Evolutionary conservation across 1,140 invertebrate species (phyloP).

Genomic region (Pomacea maculata): DNA sequence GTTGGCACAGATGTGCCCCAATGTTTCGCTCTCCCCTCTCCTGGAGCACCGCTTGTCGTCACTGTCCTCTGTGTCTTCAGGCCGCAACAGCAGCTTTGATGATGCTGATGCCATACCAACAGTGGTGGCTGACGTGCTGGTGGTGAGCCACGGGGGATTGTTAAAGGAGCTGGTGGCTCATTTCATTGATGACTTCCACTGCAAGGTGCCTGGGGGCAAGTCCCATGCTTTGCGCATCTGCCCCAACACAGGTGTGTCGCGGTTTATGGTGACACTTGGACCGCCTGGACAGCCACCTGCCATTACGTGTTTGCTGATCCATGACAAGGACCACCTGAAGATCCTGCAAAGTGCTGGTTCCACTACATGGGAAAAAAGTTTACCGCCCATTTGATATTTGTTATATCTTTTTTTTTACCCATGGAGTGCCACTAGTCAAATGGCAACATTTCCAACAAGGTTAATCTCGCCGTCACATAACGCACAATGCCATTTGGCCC

Average conservation of each 20-base stretch:
- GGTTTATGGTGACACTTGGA: constrained; percentile 52
- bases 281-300: constrained; percentile 35
- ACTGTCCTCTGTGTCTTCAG: constrained; percentile 53
- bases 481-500: too few relatives aligned
- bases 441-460: too few relatives aligned
- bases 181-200: constrained; percentile 63
- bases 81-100: constrained; percentile 63
- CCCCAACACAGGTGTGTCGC: constrained; percentile 61
- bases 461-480: too few relatives aligned
- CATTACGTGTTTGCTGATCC: constrained; percentile 52
- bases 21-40: constrained; percentile 60
- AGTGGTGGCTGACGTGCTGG: constrained; percentile 57
- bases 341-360: constrained; percentile 23
- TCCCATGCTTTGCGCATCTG: constrained; percentile 56
- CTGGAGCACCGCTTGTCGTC: constrained; percentile 53
- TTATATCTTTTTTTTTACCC: background rate
- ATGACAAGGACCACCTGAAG: constrained; percentile 58
- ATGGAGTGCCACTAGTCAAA: too few relatives aligned
- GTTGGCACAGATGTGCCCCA: constrained; percentile 45
- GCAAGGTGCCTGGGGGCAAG: constrained; percentile 61
- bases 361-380: background rate
- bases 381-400: background rate
- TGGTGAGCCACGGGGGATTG: constrained; percentile 64
- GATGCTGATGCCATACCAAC: constrained; percentile 52
- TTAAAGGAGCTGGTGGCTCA: constrained; percentile 59